These are phyloP conservation scores for Triops cancriformis DNA, from an alignment of 1,140 invertebrate genomes.

Conservation along the genomic window DNA sequence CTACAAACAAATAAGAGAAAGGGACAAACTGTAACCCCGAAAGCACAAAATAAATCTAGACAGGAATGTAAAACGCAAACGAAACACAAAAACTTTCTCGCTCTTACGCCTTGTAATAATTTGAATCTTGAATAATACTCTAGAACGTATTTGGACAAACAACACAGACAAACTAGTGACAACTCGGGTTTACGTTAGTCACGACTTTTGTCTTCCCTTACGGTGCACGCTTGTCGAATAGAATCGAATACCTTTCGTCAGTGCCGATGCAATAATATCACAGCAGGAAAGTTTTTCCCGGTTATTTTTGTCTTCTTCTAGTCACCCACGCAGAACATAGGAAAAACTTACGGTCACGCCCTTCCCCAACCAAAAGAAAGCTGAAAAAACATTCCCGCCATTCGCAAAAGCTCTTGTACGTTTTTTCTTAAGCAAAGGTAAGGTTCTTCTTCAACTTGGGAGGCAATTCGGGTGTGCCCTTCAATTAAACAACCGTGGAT, in stretches of 20 bases:
- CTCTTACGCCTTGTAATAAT: not conserved
- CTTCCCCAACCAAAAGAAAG: not conserved
- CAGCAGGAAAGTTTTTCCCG: not conserved
- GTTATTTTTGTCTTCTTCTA: not conserved
- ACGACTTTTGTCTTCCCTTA: not conserved
- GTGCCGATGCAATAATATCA: constrained; percentile 1
- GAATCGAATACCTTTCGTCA: not conserved
- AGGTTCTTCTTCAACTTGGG: constrained; percentile 13
- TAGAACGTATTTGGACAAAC: not conserved
- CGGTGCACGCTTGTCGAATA: not conserved
- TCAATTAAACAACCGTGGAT: constrained; percentile 14
- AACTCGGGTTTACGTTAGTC: not conserved
- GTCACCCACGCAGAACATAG: not conserved
- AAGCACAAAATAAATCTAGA: not conserved
- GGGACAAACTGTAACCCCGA: not conserved
- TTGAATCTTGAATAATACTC: not conserved
- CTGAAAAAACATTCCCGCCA: not conserved
- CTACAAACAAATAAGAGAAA: not conserved
- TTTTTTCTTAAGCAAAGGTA: not conserved
- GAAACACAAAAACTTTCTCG: not conserved
- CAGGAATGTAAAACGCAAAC: not conserved
- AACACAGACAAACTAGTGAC: not conserved
- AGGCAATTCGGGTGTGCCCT: constrained; percentile 11
- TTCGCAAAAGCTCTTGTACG: not conserved
- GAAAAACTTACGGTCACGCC: not conserved